phyloP scores from a whole-genome alignment of 2,113 vertebrate genomes.

The Engystomops pustulosus region DNA sequence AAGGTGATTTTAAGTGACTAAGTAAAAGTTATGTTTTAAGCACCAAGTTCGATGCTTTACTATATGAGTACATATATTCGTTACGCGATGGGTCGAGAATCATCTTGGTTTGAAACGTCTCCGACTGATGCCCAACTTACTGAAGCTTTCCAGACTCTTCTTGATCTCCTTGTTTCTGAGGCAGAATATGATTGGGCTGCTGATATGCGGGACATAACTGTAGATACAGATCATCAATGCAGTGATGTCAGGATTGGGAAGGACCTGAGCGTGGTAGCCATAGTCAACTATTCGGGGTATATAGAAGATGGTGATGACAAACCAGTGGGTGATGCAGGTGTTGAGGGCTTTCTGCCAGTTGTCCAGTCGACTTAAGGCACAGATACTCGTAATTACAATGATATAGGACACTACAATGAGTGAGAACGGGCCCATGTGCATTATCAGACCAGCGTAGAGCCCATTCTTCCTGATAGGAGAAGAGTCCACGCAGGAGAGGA shows the following conservation, averaged over 20 bases:
- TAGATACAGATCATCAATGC: not conserved
- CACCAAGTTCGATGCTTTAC: too few relatives aligned
- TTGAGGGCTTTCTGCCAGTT: slow-evolving; percentile 29
- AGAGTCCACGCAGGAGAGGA: not conserved
- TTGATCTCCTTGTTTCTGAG: slow-evolving; percentile 32
- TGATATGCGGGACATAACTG: not conserved
- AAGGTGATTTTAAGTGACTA: too few relatives aligned
- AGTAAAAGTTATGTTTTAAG: too few relatives aligned
- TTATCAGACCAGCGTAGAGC: not conserved
- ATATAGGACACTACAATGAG: slow-evolving; percentile 33
- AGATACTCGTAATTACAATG: not conserved
- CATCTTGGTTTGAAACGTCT: too few relatives aligned
- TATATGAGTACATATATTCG: too few relatives aligned
- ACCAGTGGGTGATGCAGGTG: slow-evolving; percentile 26
- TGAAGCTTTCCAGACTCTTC: not conserved
- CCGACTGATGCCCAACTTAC: too few relatives aligned
- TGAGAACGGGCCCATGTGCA: not conserved
- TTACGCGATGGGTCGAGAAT: too few relatives aligned
- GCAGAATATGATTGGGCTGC: slow-evolving; percentile 38
- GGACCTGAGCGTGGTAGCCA: not conserved
- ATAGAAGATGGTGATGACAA: slow-evolving; percentile 4
- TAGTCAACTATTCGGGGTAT: not conserved
- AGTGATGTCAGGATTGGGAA: not conserved
- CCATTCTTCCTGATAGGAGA: not conserved
- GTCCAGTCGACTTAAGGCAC: not conserved